phyloP scores from a whole-genome alignment of 2,797 vertebrate genomes.

The Tokudaia tokunoshimensis region DNA sequence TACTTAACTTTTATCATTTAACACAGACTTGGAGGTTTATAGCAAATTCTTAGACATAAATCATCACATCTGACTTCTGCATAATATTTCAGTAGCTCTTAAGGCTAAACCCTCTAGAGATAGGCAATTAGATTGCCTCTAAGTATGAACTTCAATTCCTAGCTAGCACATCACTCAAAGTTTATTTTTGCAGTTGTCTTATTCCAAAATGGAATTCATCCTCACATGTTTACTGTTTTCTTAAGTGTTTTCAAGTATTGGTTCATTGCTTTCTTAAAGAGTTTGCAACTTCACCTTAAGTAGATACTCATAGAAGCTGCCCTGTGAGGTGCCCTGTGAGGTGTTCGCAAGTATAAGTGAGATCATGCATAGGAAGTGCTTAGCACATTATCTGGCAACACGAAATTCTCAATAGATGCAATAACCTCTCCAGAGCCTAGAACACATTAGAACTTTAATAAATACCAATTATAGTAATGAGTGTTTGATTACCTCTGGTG shows the following conservation, averaged over 20 bases:
- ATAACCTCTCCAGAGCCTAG: slow-evolving; percentile 59
- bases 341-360: slow-evolving; percentile 26
- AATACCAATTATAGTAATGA: slow-evolving; percentile 77
- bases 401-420: slow-evolving; percentile 59
- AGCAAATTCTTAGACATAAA: not conserved
- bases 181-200: not conserved
- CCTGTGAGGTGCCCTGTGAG: not conserved
- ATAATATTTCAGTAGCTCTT: slow-evolving; percentile 16
- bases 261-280: slow-evolving; percentile 53
- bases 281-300: slow-evolving; percentile 14
- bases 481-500: slow-evolving; percentile 77
- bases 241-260: slow-evolving; percentile 17
- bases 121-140: not conserved
- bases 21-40: not conserved
- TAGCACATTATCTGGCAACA: slow-evolving; percentile 53
- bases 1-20: not conserved
- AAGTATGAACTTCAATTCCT: not conserved
- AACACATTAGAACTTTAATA: slow-evolving; percentile 80
- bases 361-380: slow-evolving; percentile 24
- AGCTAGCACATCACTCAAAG: not conserved
- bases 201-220: not conserved
- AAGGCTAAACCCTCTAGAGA: not conserved
- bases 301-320: slow-evolving; percentile 39
- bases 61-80: slow-evolving; percentile 14
- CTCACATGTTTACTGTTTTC: slow-evolving; percentile 47